Conservation (phyloP, 2,113 vertebrate genomes). For the Corythaixoides concolor region DNA sequence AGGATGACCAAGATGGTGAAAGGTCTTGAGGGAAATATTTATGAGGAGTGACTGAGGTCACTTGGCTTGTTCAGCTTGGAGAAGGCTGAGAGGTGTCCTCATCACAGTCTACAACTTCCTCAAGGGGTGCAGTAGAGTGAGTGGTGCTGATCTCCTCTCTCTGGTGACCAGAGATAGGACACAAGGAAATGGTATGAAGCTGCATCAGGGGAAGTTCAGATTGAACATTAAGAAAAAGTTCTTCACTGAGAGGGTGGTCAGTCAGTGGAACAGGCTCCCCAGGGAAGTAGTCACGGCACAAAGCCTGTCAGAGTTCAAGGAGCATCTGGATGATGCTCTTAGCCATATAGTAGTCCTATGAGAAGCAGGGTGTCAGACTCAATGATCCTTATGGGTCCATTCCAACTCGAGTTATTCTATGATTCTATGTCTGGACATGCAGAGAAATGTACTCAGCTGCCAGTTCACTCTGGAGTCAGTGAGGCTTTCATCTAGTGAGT, state of each 20-base stretch:
- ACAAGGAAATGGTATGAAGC: background rate
- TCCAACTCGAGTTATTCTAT: background rate
- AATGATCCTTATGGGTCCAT: background rate
- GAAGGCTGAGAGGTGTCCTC: background rate
- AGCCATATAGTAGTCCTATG: background rate
- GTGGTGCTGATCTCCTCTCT: background rate
- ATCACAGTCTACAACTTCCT: background rate
- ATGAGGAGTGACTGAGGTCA: background rate
- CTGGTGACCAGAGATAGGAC: background rate
- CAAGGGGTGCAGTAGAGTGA: background rate
- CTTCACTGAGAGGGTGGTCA: too few relatives aligned
- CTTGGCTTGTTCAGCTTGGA: background rate
- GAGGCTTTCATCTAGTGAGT: background rate
- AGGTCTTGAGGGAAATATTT: accelerated
- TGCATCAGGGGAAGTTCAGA: too few relatives aligned
- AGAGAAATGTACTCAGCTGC: background rate
- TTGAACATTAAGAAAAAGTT: too few relatives aligned
- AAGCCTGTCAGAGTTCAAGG: background rate
- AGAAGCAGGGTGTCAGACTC: background rate
- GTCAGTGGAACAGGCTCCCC: too few relatives aligned
- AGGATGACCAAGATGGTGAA: background rate
- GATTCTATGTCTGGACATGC: background rate
- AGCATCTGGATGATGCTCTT: background rate
- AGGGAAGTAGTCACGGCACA: background rate
- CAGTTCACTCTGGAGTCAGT: background rate